A percentile compares a stretch with the other conserved stretches of the same genome.
Conservation (phyloP, 1,140 invertebrate species). For the Dendrolimus kikuchii region DNA sequence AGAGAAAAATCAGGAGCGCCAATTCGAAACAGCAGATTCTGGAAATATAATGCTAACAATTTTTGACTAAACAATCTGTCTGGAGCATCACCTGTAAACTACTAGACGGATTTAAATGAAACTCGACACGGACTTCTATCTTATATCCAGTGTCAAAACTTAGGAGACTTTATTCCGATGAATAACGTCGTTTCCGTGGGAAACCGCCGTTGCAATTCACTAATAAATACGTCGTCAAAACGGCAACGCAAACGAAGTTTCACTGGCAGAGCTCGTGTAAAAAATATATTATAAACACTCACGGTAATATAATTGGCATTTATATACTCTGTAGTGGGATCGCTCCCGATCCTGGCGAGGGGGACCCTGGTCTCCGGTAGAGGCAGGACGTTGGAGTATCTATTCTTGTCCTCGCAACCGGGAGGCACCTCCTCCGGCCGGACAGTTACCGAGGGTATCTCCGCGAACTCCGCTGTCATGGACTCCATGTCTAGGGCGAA, state of each 20-base stretch:
- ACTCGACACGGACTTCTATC: too few relatives aligned
- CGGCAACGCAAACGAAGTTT: neutral
- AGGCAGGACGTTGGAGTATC: constrained; percentile 95
- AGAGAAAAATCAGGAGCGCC: too few relatives aligned
- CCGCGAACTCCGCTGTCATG: constrained; percentile 83
- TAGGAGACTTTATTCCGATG: too few relatives aligned
- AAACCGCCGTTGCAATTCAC: too few relatives aligned
- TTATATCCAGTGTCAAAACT: too few relatives aligned
- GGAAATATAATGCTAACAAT: too few relatives aligned
- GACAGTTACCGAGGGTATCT: constrained; percentile 84
- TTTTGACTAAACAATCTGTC: too few relatives aligned
- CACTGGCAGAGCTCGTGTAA: neutral
- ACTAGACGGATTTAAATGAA: too few relatives aligned
- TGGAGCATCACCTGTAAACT: too few relatives aligned
- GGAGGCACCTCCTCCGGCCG: constrained; percentile 86
- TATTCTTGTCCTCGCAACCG: constrained; percentile 92
- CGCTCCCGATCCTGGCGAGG: constrained; percentile 78
- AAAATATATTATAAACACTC: constrained; percentile 31
- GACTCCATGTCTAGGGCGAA: constrained; percentile 81
- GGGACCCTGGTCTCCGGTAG: constrained; percentile 90
- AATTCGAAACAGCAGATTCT: too few relatives aligned
- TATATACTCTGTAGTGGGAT: constrained; percentile 89
- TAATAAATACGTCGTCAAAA: neutral
- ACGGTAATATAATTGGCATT: constrained; percentile 93
- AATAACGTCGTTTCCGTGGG: too few relatives aligned